These are phyloP conservation scores for Zaprionus vittiger DNA, from an alignment of 1,140 invertebrate species.

Conservation along the genomic window DNA sequence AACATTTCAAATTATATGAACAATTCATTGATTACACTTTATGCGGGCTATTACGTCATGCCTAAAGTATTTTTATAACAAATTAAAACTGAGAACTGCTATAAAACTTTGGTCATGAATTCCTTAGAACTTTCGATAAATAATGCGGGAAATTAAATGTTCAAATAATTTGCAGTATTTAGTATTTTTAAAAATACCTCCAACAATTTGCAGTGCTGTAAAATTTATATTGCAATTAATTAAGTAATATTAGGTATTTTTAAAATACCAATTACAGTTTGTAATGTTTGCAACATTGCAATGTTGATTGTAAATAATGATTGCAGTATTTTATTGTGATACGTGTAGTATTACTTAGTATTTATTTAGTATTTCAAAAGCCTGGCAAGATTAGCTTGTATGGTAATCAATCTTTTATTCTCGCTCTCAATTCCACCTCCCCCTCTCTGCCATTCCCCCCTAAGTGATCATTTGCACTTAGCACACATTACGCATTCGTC, in stretches of 20 bases:
- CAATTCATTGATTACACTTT: not conserved
- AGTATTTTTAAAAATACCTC: not conserved
- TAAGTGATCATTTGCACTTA: slow-evolving; percentile 17
- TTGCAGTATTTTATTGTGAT: not conserved
- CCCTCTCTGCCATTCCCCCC: slow-evolving; percentile 8
- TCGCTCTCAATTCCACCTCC: not conserved
- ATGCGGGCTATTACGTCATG: not conserved
- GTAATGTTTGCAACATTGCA: not conserved
- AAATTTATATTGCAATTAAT: no score
- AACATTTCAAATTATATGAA: not conserved
- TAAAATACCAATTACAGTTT: not conserved
- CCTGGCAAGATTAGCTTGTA: not conserved
- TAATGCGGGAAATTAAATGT: not conserved
- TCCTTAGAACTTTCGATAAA: not conserved
- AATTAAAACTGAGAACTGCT: not conserved
- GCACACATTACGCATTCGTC: slow-evolving; percentile 35
- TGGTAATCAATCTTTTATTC: not conserved
- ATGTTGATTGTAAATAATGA: not conserved
- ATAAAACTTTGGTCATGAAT: not conserved
- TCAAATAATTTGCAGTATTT: not conserved
- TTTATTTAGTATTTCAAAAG: not conserved
- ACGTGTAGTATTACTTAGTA: not conserved
- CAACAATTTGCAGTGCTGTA: not conserved
- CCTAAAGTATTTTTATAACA: not conserved
- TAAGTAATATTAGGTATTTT: not conserved